phyloP scores from a whole-genome alignment of 2,797 vertebrate species.

The Lagorchestes hirsutus region DNA sequence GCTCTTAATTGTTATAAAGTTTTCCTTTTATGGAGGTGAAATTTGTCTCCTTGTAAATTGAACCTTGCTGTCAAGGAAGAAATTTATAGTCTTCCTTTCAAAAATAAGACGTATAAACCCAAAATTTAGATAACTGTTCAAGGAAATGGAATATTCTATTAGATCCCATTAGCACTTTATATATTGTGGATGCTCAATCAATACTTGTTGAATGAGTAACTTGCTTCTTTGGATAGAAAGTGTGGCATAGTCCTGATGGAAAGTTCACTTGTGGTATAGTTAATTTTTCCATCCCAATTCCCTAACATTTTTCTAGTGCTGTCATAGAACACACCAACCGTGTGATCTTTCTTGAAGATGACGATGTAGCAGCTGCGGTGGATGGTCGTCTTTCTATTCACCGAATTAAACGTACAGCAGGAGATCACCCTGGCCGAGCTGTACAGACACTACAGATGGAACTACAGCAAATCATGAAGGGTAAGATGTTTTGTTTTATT shows the following conservation, averaged over 20 bases:
- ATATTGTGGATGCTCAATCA: background rate
- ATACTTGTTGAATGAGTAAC: background rate
- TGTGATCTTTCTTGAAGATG: conserved; percentile 98
- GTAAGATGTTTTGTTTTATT: conserved; percentile 79
- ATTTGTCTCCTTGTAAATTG: background rate
- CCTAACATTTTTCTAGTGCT: conserved; percentile 86
- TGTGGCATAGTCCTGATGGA: background rate
- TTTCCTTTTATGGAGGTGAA: background rate
- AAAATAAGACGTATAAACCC: background rate
- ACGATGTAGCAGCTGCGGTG: conserved; percentile 95
- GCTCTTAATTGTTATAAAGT: background rate
- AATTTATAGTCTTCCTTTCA: background rate
- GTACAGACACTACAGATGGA: conserved; percentile 99
- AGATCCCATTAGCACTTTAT: background rate
- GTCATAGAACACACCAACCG: conserved; percentile 98
- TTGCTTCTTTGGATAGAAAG: background rate
- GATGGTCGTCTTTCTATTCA: conserved; percentile 98
- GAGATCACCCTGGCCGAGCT: conserved; percentile 94
- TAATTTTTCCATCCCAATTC: background rate
- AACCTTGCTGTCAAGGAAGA: background rate
- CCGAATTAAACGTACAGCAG: conserved; percentile 94
- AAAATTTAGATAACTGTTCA: background rate
- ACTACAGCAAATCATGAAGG: conserved; percentile 99
- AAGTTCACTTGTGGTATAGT: conserved; percentile 16
- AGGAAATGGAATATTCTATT: background rate